Conservation (phyloP, 2,113 vertebrate genomes). For the Oncorhynchus kisutch region DNA sequence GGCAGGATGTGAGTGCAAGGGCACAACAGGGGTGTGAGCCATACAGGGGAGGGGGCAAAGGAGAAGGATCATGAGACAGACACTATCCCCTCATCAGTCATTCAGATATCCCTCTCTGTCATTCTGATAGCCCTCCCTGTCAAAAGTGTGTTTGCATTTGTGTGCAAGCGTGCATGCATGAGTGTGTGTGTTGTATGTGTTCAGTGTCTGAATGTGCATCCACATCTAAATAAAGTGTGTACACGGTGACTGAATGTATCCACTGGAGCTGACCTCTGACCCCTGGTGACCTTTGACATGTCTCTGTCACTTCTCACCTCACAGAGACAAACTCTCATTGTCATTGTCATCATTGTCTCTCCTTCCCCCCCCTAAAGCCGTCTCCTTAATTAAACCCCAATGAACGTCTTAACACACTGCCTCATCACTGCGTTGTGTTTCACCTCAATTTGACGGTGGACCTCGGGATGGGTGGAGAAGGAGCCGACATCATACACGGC, state of each 20-base stretch:
- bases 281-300: constrained; percentile 68
- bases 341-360: constrained; percentile 19
- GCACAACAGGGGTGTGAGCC: too few relatives aligned
- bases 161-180: too few relatives aligned
- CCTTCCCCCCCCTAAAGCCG: constrained; percentile 1
- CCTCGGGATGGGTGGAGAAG: background rate
- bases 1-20: background rate
- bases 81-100: background rate
- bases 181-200: background rate
- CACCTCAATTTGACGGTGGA: constrained; percentile 26
- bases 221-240: constrained; percentile 12
- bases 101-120: background rate
- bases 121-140: background rate
- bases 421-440: constrained; percentile 33
- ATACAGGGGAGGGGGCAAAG: too few relatives aligned
- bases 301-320: constrained; percentile 69
- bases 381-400: constrained; percentile 68
- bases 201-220: constrained; percentile 38
- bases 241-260: background rate
- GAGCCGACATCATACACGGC: constrained; percentile 17
- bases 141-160: too few relatives aligned
- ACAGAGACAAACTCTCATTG: constrained; percentile 52
- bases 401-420: constrained; percentile 68
- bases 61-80: background rate
- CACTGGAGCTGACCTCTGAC: constrained; percentile 63